A percentile compares a stretch with the other conserved stretches of the same genome.
Conservation (phyloP, 2,888 invertebrate species). For the Drosophila demipolita region DNA sequence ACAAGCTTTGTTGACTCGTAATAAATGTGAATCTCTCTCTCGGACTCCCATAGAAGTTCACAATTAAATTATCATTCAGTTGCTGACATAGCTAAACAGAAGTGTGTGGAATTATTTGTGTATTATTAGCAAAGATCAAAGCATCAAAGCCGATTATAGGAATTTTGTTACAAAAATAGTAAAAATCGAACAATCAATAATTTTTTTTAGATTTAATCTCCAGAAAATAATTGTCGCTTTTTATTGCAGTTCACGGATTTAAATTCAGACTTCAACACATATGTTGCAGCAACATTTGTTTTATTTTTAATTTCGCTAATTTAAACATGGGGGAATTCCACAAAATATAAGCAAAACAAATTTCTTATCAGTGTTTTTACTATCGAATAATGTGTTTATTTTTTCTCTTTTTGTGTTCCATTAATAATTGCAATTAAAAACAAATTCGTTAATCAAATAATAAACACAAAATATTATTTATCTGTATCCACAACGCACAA, state of each 20-base stretch:
- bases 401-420: conserved; percentile 9
- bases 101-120: not conserved
- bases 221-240: not conserved
- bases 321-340: not conserved
- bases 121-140: not conserved
- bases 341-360: not conserved
- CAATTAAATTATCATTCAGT: not conserved
- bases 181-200: not conserved
- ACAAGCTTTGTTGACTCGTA: conserved; percentile 1
- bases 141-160: not conserved
- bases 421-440: conserved; percentile 39
- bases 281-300: conserved; percentile 14
- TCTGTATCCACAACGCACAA: conserved; percentile 12
- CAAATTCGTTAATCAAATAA: conserved; percentile 28
- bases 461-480: conserved; percentile 21
- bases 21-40: not conserved
- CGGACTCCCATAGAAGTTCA: not conserved
- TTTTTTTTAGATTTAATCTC: not conserved
- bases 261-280: too few relatives aligned
- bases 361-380: conserved; percentile 33
- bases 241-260: not conserved
- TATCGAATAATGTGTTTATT: conserved; percentile 24
- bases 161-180: not conserved
- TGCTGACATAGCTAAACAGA: not conserved
- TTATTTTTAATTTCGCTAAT: not conserved